Base-by-base conservation (phyloP, 92 coral and sea anemone genomes). In the Umimayanthus chanpuru region DNA sequence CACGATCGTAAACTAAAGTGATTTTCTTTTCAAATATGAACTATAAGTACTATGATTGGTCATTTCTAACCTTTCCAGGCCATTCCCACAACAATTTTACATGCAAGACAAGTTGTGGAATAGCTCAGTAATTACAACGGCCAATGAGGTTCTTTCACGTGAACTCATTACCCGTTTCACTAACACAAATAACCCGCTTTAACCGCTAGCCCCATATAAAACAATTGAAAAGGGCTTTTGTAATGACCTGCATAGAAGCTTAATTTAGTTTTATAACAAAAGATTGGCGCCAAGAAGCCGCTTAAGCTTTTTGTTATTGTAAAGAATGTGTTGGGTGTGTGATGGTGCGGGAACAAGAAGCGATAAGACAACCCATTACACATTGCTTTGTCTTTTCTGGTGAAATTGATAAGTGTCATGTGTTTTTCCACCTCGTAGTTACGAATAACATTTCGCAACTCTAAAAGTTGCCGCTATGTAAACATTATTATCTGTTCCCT, bases 111-210 rank as follows among this genome's bases (percentile, higher is more conserved):
- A 40, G 30, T 28, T 28, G 44, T 41, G 44, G 50, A 82, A 71
- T 47, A 44, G 74, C 39, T 68, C 25, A 26, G 76, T 47, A 68
- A 83, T 83, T 83, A 68, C 78, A 83, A 20, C 26, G 29, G 32
- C 87, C 87, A 83, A 83, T 83, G 50, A 68, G 77, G 44, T 83
- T 47, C 39, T 65, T 61, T 83, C 87, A 47, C 77, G 41, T 44
- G 66, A 68, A 83, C 67, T 39, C 87, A 83, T 70, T 83, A 83
- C 87, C 87, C 58, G 87, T 83, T 83, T 83, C 87, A 68, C 78
- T 83, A 83, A 83, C 87, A 72, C 70, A 83, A 83, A 83, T 83
- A 83, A 83, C 78, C 87, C 87, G 87, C 78, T 68, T 28, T 49
- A 68, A 83, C 87, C 87, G 87, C 87, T 68, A 83, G 87, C 15